Conservation (phyloP, 2,113 vertebrate species). For the Podiceps cristatus region DNA sequence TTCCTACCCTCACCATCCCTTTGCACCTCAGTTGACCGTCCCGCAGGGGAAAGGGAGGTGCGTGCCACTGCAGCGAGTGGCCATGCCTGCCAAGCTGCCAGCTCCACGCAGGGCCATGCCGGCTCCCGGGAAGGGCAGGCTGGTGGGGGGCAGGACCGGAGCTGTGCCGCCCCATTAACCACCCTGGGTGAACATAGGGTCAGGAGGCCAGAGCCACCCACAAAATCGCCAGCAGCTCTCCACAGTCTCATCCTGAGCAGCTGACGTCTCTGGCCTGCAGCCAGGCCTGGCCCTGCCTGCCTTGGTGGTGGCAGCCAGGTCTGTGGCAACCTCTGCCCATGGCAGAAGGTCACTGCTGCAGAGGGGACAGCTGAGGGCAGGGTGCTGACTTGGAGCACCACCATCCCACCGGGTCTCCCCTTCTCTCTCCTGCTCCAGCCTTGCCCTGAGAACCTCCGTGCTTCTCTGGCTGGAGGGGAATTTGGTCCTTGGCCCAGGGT, state of each 20-base stretch:
- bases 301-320: rapidly evolving
- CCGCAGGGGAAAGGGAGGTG: neutral
- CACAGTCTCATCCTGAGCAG: conserved; percentile 12
- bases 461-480: neutral
- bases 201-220: conserved; percentile 28
- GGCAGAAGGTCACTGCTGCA: conserved; percentile 34
- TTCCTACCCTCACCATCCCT: too few species aligned
- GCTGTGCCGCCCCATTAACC: conserved; percentile 62
- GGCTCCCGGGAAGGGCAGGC: neutral
- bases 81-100: rapidly evolving
- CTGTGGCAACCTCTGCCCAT: conserved; percentile 15
- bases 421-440: neutral
- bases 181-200: conserved; percentile 35
- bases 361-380: neutral
- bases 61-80: neutral
- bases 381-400: neutral
- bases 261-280: conserved; percentile 9
- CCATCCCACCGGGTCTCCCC: neutral
- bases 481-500: neutral
- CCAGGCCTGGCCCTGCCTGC: neutral
- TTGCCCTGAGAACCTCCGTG: rapidly evolving
- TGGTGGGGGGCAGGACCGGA: neutral
- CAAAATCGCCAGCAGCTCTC: neutral
- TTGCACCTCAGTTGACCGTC: neutral
- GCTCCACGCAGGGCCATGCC: rapidly evolving